Conservation (phyloP, 2,888 invertebrate species). For the Netelia melanura region DNA sequence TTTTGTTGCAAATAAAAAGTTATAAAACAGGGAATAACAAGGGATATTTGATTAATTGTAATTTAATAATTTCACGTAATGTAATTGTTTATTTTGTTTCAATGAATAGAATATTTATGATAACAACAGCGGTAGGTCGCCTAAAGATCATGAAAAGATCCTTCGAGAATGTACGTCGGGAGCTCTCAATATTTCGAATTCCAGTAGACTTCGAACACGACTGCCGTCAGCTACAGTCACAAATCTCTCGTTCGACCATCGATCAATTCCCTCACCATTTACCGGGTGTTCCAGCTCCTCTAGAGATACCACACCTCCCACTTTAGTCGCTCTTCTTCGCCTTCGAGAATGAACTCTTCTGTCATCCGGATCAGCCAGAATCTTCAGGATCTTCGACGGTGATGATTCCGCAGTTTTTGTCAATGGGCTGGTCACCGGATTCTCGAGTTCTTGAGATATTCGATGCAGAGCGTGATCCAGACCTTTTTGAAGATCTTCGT, state of each 20-base stretch:
- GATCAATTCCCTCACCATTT: slow-evolving; percentile 63
- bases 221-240: slow-evolving; percentile 63
- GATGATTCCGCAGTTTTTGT: slow-evolving; percentile 23
- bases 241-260: slow-evolving; percentile 73
- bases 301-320: slow-evolving; percentile 1
- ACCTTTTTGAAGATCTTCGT: slow-evolving; percentile 69
- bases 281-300: slow-evolving; percentile 25
- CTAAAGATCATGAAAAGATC: slow-evolving; percentile 26
- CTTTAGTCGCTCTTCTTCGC: slow-evolving; percentile 33
- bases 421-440: background rate
- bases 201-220: slow-evolving; percentile 70
- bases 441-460: slow-evolving; percentile 44
- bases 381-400: slow-evolving; percentile 37
- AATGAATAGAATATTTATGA: slow-evolving; percentile 19
- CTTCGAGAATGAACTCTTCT: slow-evolving; percentile 42
- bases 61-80: slow-evolving; percentile 45
- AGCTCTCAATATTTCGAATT: slow-evolving; percentile 67
- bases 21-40: background rate
- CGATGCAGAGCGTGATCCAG: slow-evolving; percentile 64
- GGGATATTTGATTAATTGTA: background rate
- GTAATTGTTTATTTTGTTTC: slow-evolving; percentile 15
- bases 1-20: background rate
- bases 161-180: slow-evolving; percentile 25
- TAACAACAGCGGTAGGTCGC: slow-evolving; percentile 9
- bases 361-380: slow-evolving; percentile 64